phyloP scores from a whole-genome alignment of 2,888 invertebrate species.

The Amblyjoppa fuscipennis region DNA sequence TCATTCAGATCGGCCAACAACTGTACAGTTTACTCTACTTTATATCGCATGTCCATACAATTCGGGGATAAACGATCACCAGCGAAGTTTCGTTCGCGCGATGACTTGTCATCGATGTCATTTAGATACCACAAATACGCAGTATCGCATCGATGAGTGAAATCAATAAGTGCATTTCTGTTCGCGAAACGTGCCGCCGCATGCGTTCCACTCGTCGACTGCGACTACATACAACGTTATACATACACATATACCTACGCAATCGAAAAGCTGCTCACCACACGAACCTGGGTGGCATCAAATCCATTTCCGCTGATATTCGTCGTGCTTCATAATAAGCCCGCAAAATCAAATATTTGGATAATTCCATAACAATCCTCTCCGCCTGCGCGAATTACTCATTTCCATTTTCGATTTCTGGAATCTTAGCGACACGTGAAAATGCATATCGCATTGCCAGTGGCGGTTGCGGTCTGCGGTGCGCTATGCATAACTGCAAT shows the following conservation, averaged over 20 bases:
- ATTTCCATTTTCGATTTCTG: neutral
- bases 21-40: neutral
- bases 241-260: neutral
- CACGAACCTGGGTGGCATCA: constrained; percentile 1
- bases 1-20: neutral
- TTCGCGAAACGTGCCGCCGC: constrained; percentile 50
- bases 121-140: constrained; percentile 20
- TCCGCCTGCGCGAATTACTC: neutral
- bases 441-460: constrained; percentile 25
- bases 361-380: constrained; percentile 17
- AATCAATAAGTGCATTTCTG: constrained; percentile 60
- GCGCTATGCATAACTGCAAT: neutral
- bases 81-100: neutral
- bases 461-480: neutral
- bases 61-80: constrained; percentile 11
- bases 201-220: constrained; percentile 29
- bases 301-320: constrained; percentile 49
- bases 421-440: neutral
- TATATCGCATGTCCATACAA: constrained; percentile 23
- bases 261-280: constrained; percentile 18
- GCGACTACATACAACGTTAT: neutral
- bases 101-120: constrained; percentile 29
- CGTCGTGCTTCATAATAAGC: constrained; percentile 40
- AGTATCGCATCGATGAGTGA: constrained; percentile 48
- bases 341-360: constrained; percentile 43